These are phyloP conservation scores for Portunus trituberculatus DNA, from an alignment of 1,140 invertebrate species.

Conservation along the genomic window DNA sequence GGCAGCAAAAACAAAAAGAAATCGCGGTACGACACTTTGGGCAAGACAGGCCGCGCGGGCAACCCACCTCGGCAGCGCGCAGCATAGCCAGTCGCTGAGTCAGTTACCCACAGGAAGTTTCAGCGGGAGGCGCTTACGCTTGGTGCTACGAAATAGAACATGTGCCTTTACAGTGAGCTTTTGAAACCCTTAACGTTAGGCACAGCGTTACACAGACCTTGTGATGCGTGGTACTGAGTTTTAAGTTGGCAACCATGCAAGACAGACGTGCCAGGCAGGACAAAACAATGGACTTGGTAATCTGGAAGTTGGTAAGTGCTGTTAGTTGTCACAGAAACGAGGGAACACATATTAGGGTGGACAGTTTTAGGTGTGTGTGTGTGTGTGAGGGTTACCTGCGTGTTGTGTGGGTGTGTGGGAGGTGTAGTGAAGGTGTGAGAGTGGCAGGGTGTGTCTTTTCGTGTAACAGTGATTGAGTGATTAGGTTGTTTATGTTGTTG, in stretches of 20 bases:
- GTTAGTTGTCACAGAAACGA: background rate
- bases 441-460: no score
- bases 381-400: no score
- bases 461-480: no score
- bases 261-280: slow-evolving; percentile 61
- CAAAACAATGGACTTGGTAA: slow-evolving; percentile 71
- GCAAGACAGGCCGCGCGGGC: no score
- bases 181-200: no score
- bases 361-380: no score
- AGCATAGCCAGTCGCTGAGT: background rate
- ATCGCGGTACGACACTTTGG: background rate
- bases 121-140: background rate
- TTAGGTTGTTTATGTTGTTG: no score
- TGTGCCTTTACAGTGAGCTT: no score
- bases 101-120: background rate
- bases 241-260: slow-evolving; percentile 43
- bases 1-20: background rate
- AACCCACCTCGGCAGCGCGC: background rate
- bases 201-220: no score
- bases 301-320: slow-evolving; percentile 69
- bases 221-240: background rate
- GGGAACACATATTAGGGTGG: background rate
- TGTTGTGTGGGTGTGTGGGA: no score
- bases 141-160: no score
- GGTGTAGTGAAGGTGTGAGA: no score